Evolutionary conservation across 2,888 invertebrate genomes (phyloP).

Genomic region (Cryptus armator): DNA sequence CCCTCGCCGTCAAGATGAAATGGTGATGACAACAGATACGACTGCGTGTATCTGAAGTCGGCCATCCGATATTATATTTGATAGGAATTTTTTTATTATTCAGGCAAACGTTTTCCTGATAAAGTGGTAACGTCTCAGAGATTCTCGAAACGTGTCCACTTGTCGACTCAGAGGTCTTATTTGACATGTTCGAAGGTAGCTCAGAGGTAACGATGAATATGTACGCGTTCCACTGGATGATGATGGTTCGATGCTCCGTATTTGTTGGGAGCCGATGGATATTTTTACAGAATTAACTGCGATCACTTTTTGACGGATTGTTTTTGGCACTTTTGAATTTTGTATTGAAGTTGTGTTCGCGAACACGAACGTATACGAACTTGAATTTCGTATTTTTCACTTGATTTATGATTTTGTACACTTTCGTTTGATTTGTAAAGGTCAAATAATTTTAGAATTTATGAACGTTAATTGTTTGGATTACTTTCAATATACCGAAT

Average conservation of each 20-base stretch:
- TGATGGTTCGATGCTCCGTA: neutral
- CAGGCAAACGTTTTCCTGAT: neutral
- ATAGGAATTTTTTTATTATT: neutral
- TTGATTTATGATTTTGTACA: too few relatives aligned
- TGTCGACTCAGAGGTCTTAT: neutral
- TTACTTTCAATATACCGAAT: too few relatives aligned
- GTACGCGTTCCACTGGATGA: neutral
- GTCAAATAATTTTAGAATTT: too few relatives aligned
- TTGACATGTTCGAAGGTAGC: neutral
- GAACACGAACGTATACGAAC: too few relatives aligned
- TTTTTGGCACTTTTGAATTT: neutral
- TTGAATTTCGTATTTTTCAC: too few relatives aligned
- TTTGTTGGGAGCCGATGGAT: neutral
- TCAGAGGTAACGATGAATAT: neutral
- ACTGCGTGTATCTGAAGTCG: neutral
- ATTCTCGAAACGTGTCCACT: conserved; percentile 2
- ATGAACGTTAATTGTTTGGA: too few relatives aligned
- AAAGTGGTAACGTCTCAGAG: neutral
- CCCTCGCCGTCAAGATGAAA: neutral
- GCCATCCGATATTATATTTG: neutral
- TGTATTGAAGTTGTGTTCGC: too few relatives aligned
- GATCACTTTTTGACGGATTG: neutral
- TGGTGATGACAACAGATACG: neutral
- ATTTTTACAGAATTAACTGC: neutral
- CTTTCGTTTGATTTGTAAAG: too few relatives aligned